phyloP scores from a whole-genome alignment of 2,797 vertebrate genomes.

The Spinus pinus region DNA sequence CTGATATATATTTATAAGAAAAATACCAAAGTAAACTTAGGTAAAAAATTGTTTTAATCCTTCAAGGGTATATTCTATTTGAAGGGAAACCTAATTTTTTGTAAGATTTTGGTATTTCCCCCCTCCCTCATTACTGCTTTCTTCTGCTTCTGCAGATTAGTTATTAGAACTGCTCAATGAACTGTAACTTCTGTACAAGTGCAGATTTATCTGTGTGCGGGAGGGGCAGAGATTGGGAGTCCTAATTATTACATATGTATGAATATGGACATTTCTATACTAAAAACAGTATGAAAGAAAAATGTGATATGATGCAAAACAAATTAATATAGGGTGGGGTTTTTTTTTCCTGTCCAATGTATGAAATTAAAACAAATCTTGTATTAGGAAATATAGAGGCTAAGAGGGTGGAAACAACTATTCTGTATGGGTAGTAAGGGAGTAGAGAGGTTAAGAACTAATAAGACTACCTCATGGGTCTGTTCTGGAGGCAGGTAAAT shows the following conservation, averaged over 20 bases:
- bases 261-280: background rate
- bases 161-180: background rate
- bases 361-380: background rate
- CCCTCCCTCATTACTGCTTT: rapidly evolving
- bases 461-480: background rate
- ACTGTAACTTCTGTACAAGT: background rate
- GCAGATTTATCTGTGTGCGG: rapidly evolving
- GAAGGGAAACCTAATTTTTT: background rate
- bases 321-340: background rate
- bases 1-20: background rate
- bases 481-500: background rate
- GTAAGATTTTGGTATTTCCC: background rate
- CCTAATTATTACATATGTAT: background rate
- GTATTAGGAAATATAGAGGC: background rate
- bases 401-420: background rate
- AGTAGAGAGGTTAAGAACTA: background rate
- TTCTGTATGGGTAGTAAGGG: background rate
- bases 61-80: background rate
- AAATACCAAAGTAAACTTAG: background rate
- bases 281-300: background rate
- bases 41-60: background rate
- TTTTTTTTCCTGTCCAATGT: background rate
- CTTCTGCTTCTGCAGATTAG: background rate
- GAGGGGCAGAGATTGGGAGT: background rate
- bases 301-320: background rate